Evolutionary conservation across 2,113 vertebrate species (phyloP).

Genomic region (Alouatta palliata): DNA sequence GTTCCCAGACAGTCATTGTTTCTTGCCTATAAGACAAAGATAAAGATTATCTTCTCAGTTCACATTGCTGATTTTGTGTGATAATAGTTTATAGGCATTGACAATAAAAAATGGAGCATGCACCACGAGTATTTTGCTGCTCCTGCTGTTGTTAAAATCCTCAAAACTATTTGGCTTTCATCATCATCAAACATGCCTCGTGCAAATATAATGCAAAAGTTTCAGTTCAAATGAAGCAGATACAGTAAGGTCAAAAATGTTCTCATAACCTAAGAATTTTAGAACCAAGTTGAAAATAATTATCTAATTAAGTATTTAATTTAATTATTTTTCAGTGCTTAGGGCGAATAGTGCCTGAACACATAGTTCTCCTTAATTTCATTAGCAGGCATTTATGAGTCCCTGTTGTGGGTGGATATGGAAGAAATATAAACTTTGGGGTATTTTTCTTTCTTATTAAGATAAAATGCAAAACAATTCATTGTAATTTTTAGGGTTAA

Average conservation of each 20-base stretch:
- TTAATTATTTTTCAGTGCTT: constrained; percentile 74
- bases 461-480: constrained; percentile 69
- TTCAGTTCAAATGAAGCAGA: constrained; percentile 5
- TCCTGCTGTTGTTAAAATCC: neutral
- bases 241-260: constrained; percentile 48
- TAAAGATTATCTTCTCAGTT: neutral
- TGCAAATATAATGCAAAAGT: constrained; percentile 35
- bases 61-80: neutral
- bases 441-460: constrained; percentile 71
- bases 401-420: constrained; percentile 64
- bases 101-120: neutral
- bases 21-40: neutral
- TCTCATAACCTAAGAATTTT: constrained; percentile 58
- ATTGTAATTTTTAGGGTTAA: constrained; percentile 59
- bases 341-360: constrained; percentile 56
- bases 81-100: neutral
- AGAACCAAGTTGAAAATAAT: neutral
- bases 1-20: neutral
- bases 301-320: constrained; percentile 77
- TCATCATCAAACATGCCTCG: neutral
- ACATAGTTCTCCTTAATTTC: constrained; percentile 71
- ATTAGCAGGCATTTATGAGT: constrained; percentile 75
- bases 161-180: neutral
- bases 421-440: constrained; percentile 73
- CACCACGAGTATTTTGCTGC: neutral